These are phyloP conservation scores for Ceyx melanurus DNA, from an alignment of 2,113 vertebrate species.

Conservation along the genomic window DNA sequence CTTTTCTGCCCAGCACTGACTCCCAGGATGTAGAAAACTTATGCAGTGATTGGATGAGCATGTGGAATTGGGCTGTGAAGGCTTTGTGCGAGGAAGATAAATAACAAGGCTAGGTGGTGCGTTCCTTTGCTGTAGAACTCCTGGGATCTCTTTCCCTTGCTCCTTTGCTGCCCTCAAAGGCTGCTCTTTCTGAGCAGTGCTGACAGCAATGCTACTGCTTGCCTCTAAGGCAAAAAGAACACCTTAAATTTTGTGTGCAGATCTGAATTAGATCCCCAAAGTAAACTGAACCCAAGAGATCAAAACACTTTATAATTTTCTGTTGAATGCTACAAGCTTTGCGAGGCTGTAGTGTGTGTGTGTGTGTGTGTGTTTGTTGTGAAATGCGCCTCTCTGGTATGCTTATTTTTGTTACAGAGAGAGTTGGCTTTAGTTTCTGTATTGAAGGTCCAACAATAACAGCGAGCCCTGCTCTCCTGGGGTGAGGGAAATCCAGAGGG, in stretches of 20 bases:
- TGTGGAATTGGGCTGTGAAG: background rate
- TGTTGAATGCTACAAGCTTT: background rate
- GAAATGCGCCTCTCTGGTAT: constrained; percentile 1
- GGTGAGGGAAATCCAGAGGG: constrained; percentile 53
- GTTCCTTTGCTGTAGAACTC: background rate
- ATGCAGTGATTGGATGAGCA: background rate
- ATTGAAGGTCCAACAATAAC: constrained; percentile 49
- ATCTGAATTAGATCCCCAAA: background rate
- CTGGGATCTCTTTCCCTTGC: background rate
- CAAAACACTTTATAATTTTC: background rate
- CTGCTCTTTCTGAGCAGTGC: background rate
- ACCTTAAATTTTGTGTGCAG: background rate
- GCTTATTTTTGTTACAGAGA: constrained; percentile 59
- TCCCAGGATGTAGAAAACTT: background rate
- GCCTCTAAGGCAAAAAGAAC: background rate
- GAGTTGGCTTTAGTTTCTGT: constrained; percentile 54
- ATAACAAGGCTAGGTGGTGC: background rate
- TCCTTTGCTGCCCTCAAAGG: background rate
- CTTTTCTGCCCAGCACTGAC: background rate
- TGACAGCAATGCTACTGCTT: background rate
- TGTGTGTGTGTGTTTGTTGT: constrained; percentile 37
- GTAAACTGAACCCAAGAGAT: background rate
- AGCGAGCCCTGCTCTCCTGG: constrained; percentile 21
- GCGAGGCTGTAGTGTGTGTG: constrained; percentile 15
- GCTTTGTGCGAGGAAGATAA: background rate